Base-by-base conservation (phyloP, 2,113 vertebrate species). In the Cettia cetti region DNA sequence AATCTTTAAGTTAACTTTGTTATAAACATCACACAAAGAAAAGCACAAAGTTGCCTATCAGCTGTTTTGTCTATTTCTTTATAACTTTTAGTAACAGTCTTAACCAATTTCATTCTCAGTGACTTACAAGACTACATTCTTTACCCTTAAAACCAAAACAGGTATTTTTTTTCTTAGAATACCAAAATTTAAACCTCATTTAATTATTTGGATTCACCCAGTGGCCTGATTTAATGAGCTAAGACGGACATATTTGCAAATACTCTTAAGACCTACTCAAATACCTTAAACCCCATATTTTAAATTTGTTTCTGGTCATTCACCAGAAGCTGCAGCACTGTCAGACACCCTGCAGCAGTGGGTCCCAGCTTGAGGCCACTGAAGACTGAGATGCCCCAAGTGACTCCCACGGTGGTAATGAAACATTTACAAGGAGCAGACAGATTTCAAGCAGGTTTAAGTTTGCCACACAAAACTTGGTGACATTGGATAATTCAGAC, bases 341-440 rank as follows among this genome's bases (percentile, higher is more conserved):
- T 30, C 3, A 26, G 63, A 31, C 8, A 20, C 31, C 9, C 14
- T 4, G 5, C 65, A 70, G 76, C 33, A 42, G 23, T 0, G 2
- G 24, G 15, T 33, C 61, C 47, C 79, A 47, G 79, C 45, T 15
- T 30, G 15, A 3, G 2, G 40, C 60, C 18, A 7, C 3, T 33
- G 83, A 17, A 70, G 50, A 37, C 65, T 2, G 7, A 88, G 65
- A 53, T 7, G 23, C 42, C 42, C 37, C 5, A 6, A 27, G 2
- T 1, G 47, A 70, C 35, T 53, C 39, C 53, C 21, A 13, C 0
- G 0, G 63, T 7, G 35, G 4, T 37, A n/a, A 33, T 1, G 3
- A 82, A 71, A 63, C 18, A 13, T 31, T 82, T 28, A 14, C 28
- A 44, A 45, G n/a, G 11, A 70, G 15, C 42, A 35, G 35, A 40